Conservation (phyloP, 2,888 invertebrate genomes). For the Alloscopus bannaensis region DNA sequence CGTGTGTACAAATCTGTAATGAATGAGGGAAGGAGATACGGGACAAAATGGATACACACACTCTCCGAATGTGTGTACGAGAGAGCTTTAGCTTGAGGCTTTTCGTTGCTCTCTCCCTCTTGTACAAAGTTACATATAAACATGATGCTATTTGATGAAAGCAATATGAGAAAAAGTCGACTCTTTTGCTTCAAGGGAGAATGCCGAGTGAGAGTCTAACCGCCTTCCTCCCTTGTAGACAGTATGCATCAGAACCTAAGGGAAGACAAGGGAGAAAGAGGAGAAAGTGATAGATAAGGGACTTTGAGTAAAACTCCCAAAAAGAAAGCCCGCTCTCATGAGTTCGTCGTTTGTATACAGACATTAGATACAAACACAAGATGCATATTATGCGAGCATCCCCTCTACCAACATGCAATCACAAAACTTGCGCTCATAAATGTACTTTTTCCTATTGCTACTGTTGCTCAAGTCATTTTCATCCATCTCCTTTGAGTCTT, state of each 20-base stretch:
- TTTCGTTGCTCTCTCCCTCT: too few species aligned
- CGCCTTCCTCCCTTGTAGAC: conserved; percentile 19
- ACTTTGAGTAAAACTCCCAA: conserved; percentile 37
- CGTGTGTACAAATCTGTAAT: conserved; percentile 34
- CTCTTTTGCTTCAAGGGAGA: conserved; percentile 34
- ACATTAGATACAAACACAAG: too few species aligned
- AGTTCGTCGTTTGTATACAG: too few species aligned
- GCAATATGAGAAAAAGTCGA: conserved; percentile 27
- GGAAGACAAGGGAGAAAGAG: conserved; percentile 30
- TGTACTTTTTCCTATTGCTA: conserved; percentile 25
- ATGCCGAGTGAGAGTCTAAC: not conserved
- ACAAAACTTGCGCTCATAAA: conserved; percentile 31
- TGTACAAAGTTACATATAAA: too few species aligned
- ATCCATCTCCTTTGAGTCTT: conserved; percentile 14
- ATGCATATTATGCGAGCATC: conserved; percentile 29
- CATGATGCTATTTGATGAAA: too few species aligned
- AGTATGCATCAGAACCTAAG: conserved; percentile 44
- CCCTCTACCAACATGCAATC: conserved; percentile 40
- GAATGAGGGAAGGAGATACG: conserved; percentile 36
- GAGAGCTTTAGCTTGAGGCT: too few species aligned
- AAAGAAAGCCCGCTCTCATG: too few species aligned
- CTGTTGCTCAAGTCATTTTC: conserved; percentile 35
- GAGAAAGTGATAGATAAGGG: conserved; percentile 58
- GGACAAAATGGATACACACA: conserved; percentile 45
- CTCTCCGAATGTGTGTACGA: too few species aligned